phyloP scores from a whole-genome alignment of 2,888 invertebrate species.

The Parochlus steinenii region DNA sequence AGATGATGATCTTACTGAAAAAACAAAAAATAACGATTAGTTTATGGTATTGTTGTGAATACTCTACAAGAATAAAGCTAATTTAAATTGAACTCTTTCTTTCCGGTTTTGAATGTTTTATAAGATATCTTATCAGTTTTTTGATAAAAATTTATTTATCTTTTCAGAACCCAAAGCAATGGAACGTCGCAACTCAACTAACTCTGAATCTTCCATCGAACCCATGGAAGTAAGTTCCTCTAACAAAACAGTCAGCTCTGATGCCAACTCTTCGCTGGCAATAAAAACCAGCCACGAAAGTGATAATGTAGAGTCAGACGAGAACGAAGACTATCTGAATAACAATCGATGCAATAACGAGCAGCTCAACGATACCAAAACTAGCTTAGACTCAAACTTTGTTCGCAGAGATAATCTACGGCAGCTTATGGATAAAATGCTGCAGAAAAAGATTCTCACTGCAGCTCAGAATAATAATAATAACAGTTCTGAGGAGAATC shows the following conservation, averaged over 20 bases:
- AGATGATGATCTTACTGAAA: no score
- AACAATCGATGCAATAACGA: slow-evolving; percentile 5
- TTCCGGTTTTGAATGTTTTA: no score
- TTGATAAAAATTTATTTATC: no score
- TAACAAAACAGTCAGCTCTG: slow-evolving; percentile 23
- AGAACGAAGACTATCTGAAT: slow-evolving; percentile 10
- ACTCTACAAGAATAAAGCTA: no score
- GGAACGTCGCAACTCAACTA: slow-evolving; percentile 26
- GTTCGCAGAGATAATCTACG: slow-evolving; percentile 7
- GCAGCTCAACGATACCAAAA: slow-evolving; percentile 9
- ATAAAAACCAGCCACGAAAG: slow-evolving; percentile 11
- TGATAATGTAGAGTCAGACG: slow-evolving; percentile 13
- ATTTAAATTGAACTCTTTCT: no score
- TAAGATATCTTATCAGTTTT: no score
- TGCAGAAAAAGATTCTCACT: slow-evolving; percentile 11
- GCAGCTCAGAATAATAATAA: slow-evolving; percentile 5
- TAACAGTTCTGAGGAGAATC: slow-evolving; percentile 8
- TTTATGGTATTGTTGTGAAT: no score
- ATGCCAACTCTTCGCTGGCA: slow-evolving; percentile 10
- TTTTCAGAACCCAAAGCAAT: slow-evolving; percentile 18
- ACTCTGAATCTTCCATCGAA: slow-evolving; percentile 29
- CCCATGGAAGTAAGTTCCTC: slow-evolving; percentile 27
- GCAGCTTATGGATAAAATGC: slow-evolving; percentile 11
- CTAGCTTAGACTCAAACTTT: slow-evolving; percentile 18
- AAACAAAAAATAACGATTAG: no score